phyloP scores from a whole-genome alignment of 2,888 invertebrate genomes.

The Drosophila borborema region DNA sequence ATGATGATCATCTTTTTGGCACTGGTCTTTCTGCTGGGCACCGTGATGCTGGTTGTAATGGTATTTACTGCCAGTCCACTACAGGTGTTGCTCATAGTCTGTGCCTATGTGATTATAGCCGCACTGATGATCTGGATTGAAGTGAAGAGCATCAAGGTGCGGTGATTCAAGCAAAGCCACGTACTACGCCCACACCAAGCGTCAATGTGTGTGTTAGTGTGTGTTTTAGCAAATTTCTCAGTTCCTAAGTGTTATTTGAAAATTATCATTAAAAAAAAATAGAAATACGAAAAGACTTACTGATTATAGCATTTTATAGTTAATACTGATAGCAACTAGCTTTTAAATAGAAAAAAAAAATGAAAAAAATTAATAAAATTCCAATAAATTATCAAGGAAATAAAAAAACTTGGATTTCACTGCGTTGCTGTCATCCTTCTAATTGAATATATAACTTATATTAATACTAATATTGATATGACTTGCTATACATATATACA shows the following conservation, averaged over 20 bases:
- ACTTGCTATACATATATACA: constrained; percentile 16
- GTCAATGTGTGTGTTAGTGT: not conserved
- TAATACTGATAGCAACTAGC: constrained; percentile 40
- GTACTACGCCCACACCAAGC: not conserved
- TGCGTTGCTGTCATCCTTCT: not conserved
- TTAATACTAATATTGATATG: constrained; percentile 1
- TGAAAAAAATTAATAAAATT: not conserved
- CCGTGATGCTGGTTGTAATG: constrained; percentile 65
- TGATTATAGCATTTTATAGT: constrained; percentile 36
- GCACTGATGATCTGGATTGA: constrained; percentile 71
- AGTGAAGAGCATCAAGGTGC: constrained; percentile 75
- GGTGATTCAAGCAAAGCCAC: constrained; percentile 46
- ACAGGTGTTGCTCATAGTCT: constrained; percentile 62
- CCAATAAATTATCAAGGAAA: constrained; percentile 7
- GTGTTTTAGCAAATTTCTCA: constrained; percentile 10
- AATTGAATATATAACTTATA: not conserved
- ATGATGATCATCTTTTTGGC: constrained; percentile 63
- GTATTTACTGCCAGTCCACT: constrained; percentile 71
- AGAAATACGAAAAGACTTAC: constrained; percentile 26
- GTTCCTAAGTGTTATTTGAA: constrained; percentile 52
- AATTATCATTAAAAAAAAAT: constrained; percentile 26
- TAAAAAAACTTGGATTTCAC: constrained; percentile 15
- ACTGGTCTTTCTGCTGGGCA: constrained; percentile 68
- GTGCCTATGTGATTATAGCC: constrained; percentile 63
- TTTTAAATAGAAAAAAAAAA: constrained; percentile 17